Base-by-base conservation (phyloP, 1,140 invertebrate species). In the Lasioglossum baleicum region DNA sequence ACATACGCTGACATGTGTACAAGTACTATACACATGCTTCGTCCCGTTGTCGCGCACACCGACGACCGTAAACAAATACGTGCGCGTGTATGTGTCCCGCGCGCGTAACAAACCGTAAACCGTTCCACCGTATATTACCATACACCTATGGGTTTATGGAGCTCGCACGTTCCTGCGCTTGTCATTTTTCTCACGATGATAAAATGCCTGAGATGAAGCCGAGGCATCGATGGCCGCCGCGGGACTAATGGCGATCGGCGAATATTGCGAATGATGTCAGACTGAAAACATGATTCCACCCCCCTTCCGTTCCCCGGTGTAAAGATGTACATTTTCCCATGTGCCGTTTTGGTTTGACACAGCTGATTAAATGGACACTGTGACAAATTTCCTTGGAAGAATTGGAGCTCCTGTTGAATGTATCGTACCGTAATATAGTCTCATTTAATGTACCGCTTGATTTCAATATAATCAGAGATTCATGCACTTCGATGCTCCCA, bases 81-180 rank as follows among this genome's bases (percentile, higher is more conserved):
- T 7, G 6, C 53, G 44, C 44, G 44, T 48, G 44, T 48, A 13
- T 11, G 44, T 0, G 44, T 48, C 10, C 44, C 53, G 44, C 22
- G 44, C 22, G n/a, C 48, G 56, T 48, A 63, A 70, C 40, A 72
- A 83, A 83, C 83, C 76, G 31, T 80, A 75, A 86, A 86, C 44
- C 78, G 61, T 77, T 42, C 48, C 82, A n/a, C 80, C 69, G 76
- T 77, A 74, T 83, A 85, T 86, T 77, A 83, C 31, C 31, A 17
- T 60, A 53, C 58, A 35, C 67, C 81, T 72, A 81, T 72, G 13
- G 44, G 74, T 69, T 83, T 61, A 74, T 61, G 68, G 44, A 56
- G 58, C 31, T 20, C 44, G 71, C 69, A 73, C 64, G 42, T 64
- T 76, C 40, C 31, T n/a, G 63, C 44, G n/a, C 58, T 26, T 22